These are phyloP conservation scores for Melanotaenia maccullochi DNA, from an alignment of 2,797 vertebrate species.

Conservation along the genomic window DNA sequence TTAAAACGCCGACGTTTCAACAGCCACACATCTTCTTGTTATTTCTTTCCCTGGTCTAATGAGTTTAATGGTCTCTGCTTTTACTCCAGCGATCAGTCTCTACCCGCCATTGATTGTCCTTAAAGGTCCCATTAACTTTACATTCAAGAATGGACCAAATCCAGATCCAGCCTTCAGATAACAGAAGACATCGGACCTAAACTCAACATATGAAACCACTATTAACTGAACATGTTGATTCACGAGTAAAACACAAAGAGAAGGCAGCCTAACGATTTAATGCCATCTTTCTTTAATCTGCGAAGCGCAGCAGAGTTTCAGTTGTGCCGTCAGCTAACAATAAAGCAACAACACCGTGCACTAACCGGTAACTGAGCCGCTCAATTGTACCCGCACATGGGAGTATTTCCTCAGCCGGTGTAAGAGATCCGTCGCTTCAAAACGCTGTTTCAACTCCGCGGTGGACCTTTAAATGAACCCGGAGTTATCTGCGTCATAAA, in stretches of 20 bases:
- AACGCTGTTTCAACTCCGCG: slow-evolving; percentile 1
- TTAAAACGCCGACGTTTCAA: not conserved
- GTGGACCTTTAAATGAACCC: not conserved
- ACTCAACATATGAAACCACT: not conserved
- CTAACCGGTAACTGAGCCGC: slow-evolving; percentile 31
- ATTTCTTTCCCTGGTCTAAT: not conserved
- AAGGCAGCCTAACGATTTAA: not conserved
- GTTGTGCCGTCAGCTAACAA: not conserved
- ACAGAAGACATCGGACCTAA: not conserved
- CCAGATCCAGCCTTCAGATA: not conserved
- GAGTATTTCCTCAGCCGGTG: slow-evolving; percentile 20
- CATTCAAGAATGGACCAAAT: slow-evolving; percentile 5
- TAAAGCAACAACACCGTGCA: not conserved
- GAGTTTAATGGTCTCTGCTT: not conserved
- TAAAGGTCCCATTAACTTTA: slow-evolving; percentile 35
- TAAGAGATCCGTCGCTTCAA: slow-evolving; percentile 19
- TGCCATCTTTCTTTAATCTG: not conserved
- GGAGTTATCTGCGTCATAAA: not conserved
- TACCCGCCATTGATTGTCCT: slow-evolving; percentile 26
- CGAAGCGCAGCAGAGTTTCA: slow-evolving; percentile 15
- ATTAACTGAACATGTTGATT: not conserved
- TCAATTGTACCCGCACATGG: slow-evolving; percentile 31
- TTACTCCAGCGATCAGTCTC: slow-evolving; percentile 57
- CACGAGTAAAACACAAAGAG: not conserved
- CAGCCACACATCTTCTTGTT: not conserved